Conservation (phyloP, 2,797 vertebrate species). For the Garrulus glandarius region DNA sequence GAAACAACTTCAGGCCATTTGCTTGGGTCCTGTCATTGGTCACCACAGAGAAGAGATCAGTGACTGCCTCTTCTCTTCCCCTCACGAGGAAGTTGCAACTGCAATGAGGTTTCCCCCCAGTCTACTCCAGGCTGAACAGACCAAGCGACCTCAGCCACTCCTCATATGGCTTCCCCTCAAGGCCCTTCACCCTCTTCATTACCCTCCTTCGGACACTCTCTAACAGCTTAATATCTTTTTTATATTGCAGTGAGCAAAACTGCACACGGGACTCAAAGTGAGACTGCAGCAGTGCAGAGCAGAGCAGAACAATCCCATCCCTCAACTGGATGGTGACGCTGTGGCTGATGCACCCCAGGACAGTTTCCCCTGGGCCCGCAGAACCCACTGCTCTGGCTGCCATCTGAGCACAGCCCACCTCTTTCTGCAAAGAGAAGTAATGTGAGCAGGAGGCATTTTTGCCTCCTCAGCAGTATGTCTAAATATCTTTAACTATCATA, state of each 20-base stretch:
- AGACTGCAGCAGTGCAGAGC: neutral
- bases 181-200: neutral
- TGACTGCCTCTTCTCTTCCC: neutral
- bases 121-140: neutral
- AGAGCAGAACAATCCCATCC: neutral
- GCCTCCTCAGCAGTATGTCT: neutral
- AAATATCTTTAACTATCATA: neutral
- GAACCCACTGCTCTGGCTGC: neutral
- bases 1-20: neutral
- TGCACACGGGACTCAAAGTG: neutral
- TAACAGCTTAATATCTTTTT: neutral
- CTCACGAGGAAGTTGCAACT: neutral
- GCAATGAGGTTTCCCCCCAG: neutral
- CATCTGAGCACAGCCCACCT: fast-evolving
- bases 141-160: neutral
- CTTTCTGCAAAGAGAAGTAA: neutral
- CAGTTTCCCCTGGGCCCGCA: fast-evolving
- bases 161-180: neutral
- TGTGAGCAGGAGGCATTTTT: fast-evolving
- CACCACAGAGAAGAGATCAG: neutral
- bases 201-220: neutral
- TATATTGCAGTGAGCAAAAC: neutral
- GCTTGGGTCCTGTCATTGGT: neutral
- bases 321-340: fast-evolving
- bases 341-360: neutral